phyloP scores from a whole-genome alignment of 2,888 invertebrate genomes.

The Timema cristinae region DNA sequence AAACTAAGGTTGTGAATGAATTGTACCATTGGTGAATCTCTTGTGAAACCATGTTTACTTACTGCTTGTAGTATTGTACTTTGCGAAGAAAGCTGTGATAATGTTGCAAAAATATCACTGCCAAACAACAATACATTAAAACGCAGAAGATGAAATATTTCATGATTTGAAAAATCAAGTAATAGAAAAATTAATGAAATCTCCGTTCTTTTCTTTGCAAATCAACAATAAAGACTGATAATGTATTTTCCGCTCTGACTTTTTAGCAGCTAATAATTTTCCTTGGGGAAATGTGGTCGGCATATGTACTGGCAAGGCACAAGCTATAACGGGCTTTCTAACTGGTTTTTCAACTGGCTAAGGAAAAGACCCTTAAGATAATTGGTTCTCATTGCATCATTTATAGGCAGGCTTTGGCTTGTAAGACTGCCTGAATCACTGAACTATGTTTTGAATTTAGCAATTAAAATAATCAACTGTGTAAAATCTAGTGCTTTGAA shows the following conservation, averaged over 20 bases:
- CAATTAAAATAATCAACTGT: background rate
- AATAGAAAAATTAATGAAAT: background rate
- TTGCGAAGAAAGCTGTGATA: background rate
- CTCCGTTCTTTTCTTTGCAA: background rate
- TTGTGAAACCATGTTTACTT: too few species aligned
- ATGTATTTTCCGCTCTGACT: too few species aligned
- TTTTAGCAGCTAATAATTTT: background rate
- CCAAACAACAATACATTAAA: slow-evolving; percentile 1
- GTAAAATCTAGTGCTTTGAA: slow-evolving; percentile 2
- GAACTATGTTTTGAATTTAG: background rate
- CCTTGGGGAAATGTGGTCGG: background rate
- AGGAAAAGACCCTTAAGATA: background rate
- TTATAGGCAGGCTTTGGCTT: too few species aligned
- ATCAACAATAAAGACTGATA: too few species aligned
- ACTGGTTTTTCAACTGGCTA: background rate
- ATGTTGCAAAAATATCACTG: background rate
- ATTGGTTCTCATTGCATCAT: too few species aligned
- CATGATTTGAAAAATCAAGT: background rate
- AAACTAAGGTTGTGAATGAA: too few species aligned
- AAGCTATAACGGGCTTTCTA: background rate
- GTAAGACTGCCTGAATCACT: too few species aligned
- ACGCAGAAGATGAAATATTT: background rate
- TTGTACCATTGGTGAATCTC: background rate
- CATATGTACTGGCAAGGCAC: background rate
- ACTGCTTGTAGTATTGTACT: too few species aligned